A percentile compares a stretch with the other conserved stretches of the same genome.
Conservation (phyloP, 1,140 invertebrate genomes). For the Neodiprion lecontei region DNA sequence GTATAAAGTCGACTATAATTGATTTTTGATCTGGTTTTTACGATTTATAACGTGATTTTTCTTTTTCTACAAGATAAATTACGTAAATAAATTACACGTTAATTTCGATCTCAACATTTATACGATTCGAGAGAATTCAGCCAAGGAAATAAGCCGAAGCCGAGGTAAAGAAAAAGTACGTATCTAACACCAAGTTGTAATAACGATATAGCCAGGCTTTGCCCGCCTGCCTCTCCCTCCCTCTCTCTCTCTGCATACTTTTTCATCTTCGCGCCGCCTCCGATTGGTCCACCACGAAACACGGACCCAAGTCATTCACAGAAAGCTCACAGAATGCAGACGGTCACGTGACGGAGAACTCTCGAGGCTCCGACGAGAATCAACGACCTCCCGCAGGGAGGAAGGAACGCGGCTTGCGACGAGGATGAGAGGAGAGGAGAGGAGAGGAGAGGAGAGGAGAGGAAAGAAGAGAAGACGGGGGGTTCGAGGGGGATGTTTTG, state of each 20-base stretch:
- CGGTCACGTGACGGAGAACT: slow-evolving; percentile 22
- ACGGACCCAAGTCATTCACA: slow-evolving; percentile 53
- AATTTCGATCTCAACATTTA: too few relatives aligned
- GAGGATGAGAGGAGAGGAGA: slow-evolving; percentile 9
- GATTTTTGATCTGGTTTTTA: too few relatives aligned
- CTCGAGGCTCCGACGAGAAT: slow-evolving; percentile 17
- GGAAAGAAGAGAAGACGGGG: slow-evolving; percentile 11
- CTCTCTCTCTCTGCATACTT: slow-evolving; percentile 18
- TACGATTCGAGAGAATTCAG: too few relatives aligned
- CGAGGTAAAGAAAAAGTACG: too few relatives aligned
- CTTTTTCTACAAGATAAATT: too few relatives aligned
- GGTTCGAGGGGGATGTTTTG: not conserved
- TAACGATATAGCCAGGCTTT: too few relatives aligned
- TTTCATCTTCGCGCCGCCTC: slow-evolving; percentile 30
- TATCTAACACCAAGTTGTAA: too few relatives aligned
- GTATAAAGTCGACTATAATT: too few relatives aligned
- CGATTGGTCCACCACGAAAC: slow-evolving; percentile 35
- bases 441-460: not conserved
- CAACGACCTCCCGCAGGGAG: slow-evolving; percentile 34
- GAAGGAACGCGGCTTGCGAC: slow-evolving; percentile 31
- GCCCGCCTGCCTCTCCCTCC: too few relatives aligned
- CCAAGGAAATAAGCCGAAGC: too few relatives aligned
- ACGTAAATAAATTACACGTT: too few relatives aligned
- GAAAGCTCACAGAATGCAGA: slow-evolving; percentile 50
- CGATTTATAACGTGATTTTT: too few relatives aligned